A percentile compares a stretch with the other conserved stretches of the same genome.
Evolutionary conservation across 2,888 invertebrate genomes (phyloP).

Genomic region (Agrotis ipsilon): DNA sequence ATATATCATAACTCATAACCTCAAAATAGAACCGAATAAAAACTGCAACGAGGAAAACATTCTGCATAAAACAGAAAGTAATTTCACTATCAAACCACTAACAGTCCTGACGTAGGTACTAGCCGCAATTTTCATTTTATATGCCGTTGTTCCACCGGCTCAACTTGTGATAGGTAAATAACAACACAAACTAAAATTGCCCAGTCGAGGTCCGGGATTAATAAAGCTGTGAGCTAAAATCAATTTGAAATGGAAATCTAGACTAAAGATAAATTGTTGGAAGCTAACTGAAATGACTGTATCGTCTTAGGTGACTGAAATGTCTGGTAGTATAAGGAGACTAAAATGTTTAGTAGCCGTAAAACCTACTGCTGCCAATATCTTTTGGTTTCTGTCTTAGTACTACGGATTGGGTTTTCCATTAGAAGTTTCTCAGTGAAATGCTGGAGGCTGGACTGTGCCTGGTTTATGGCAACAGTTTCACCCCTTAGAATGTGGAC

Average conservation of each 20-base stretch:
- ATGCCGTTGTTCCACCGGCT: slow-evolving; percentile 17
- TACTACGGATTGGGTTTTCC: not conserved
- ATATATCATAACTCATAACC: not conserved
- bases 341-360: not conserved
- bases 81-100: slow-evolving; percentile 43
- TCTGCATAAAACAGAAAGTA: slow-evolving; percentile 44
- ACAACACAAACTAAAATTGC: slow-evolving; percentile 56
- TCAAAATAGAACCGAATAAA: not conserved
- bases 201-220: slow-evolving; percentile 34
- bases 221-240: slow-evolving; percentile 53
- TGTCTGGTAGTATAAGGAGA: too few species aligned
- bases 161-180: slow-evolving; percentile 41
- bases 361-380: not conserved
- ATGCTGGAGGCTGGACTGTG: too few species aligned
- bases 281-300: slow-evolving; percentile 13
- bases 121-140: slow-evolving; percentile 40
- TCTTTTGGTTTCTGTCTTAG: not conserved
- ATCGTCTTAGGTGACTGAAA: not conserved
- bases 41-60: slow-evolving; percentile 13
- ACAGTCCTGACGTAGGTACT: slow-evolving; percentile 29
- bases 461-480: too few species aligned
- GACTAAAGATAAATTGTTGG: slow-evolving; percentile 18
- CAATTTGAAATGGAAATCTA: slow-evolving; percentile 51
- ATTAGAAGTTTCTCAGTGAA: not conserved
- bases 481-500: too few species aligned